Evolutionary conservation across 2,113 vertebrate species (phyloP).

Genomic region (Lampris megalopsis): DNA sequence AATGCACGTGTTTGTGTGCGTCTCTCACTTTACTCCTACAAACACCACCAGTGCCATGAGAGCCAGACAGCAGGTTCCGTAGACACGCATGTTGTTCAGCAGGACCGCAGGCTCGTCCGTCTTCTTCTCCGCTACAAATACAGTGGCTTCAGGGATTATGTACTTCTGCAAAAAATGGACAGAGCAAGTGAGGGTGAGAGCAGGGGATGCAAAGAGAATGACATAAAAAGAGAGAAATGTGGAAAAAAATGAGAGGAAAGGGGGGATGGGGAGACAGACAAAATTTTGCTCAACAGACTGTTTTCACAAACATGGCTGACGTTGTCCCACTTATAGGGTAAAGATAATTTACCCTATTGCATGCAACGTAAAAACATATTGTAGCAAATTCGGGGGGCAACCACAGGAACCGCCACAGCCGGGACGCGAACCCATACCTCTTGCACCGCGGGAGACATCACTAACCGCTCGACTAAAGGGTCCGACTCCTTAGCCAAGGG

Average conservation of each 20-base stretch:
- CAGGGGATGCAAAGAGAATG: not conserved
- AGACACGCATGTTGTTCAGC: constrained; percentile 90
- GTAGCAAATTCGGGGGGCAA: too few species aligned
- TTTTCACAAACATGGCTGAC: too few species aligned
- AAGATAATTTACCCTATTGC: too few species aligned
- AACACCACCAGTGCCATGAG: constrained; percentile 94
- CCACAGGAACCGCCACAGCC: too few species aligned
- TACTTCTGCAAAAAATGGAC: constrained; percentile 82
- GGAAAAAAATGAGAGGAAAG: not conserved
- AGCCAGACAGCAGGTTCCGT: constrained; percentile 88
- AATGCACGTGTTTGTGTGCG: not conserved
- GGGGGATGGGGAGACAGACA: not conserved
- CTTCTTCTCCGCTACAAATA: constrained; percentile 71
- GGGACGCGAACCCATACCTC: too few species aligned
- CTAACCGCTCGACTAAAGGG: too few species aligned
- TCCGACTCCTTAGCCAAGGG: too few species aligned
- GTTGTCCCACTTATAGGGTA: too few species aligned
- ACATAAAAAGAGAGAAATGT: not conserved
- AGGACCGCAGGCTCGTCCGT: constrained; percentile 53
- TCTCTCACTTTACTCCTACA: constrained; percentile 90
- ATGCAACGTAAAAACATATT: too few species aligned
- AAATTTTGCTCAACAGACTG: too few species aligned
- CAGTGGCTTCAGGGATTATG: constrained; percentile 85
- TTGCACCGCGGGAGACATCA: too few species aligned
- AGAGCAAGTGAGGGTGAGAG: not conserved